phyloP scores from a whole-genome alignment of 2,113 vertebrate genomes.

The Nothoprocta pentlandii region DNA sequence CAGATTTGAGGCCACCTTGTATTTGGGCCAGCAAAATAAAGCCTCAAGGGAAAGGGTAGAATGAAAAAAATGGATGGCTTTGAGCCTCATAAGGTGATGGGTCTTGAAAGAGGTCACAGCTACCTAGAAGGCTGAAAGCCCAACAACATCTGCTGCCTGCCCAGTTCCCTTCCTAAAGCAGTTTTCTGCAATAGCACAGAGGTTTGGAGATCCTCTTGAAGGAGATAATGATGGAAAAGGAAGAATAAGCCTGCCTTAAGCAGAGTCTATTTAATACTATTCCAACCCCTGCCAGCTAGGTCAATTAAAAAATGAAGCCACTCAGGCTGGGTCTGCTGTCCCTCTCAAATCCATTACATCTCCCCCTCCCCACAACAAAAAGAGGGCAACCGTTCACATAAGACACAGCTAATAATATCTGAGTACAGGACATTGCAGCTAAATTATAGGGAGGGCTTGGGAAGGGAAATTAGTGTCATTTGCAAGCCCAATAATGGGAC shows the following conservation, averaged over 20 bases:
- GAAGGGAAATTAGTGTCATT: constrained; percentile 74
- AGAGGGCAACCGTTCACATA: constrained; percentile 56
- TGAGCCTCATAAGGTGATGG: not conserved
- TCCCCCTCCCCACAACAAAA: constrained; percentile 1
- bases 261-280: constrained; percentile 11
- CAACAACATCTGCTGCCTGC: not conserved
- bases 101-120: constrained; percentile 17
- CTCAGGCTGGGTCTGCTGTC: not conserved
- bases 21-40: constrained; percentile 12
- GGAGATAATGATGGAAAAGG: not conserved
- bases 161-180: accelerated
- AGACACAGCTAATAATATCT: constrained; percentile 67
- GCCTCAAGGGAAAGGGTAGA: not conserved
- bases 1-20: constrained; percentile 39
- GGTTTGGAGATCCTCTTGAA: constrained; percentile 43
- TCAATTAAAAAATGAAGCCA: constrained; percentile 52
- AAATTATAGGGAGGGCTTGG: constrained; percentile 69
- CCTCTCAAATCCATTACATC: constrained; percentile 31
- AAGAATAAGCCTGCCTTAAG: constrained; percentile 14
- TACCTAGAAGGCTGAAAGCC: constrained; percentile 5
- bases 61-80: constrained; percentile 1
- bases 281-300: not conserved
- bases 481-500: constrained; percentile 64
- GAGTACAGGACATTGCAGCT: constrained; percentile 73
- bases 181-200: not conserved